A percentile compares a stretch with the other conserved stretches of the same genome.
Evolutionary conservation across 2,888 invertebrate genomes (phyloP).

Genomic region (Dromius quadrimaculatus): DNA sequence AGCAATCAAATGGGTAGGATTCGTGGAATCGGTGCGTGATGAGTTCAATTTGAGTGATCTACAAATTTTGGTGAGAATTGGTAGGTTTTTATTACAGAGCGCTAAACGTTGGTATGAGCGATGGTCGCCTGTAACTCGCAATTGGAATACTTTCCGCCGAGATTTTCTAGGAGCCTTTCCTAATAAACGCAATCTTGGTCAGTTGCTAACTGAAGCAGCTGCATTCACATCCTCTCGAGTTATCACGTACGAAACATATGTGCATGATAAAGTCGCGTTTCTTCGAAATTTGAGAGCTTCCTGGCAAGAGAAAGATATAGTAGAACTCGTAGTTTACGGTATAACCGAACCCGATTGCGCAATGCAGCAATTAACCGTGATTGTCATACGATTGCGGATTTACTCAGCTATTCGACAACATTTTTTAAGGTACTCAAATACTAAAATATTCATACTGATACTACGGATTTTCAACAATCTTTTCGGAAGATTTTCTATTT

Average conservation of each 20-base stretch:
- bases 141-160: conserved; percentile 54
- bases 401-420: too few relatives aligned
- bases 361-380: not conserved
- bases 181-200: conserved; percentile 53
- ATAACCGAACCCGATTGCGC: conserved; percentile 22
- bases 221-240: not conserved
- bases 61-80: conserved; percentile 51
- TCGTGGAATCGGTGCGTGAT: conserved; percentile 34
- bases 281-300: conserved; percentile 55
- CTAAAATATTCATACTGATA: too few relatives aligned
- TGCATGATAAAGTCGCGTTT: conserved; percentile 45
- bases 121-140: conserved; percentile 54
- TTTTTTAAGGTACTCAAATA: too few relatives aligned
- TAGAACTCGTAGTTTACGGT: conserved; percentile 55
- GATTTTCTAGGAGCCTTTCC: conserved; percentile 57
- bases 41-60: conserved; percentile 51
- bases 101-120: conserved; percentile 43
- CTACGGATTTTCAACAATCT: too few relatives aligned
- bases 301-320: conserved; percentile 55
- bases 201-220: not conserved
- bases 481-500: too few relatives aligned
- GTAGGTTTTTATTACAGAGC: conserved; percentile 45
- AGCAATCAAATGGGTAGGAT: not conserved
- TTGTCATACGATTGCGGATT: too few relatives aligned
- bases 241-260: not conserved